Evolutionary conservation across 1,140 invertebrate genomes (phyloP).

Genomic region (Drosophila equinoxialis): DNA sequence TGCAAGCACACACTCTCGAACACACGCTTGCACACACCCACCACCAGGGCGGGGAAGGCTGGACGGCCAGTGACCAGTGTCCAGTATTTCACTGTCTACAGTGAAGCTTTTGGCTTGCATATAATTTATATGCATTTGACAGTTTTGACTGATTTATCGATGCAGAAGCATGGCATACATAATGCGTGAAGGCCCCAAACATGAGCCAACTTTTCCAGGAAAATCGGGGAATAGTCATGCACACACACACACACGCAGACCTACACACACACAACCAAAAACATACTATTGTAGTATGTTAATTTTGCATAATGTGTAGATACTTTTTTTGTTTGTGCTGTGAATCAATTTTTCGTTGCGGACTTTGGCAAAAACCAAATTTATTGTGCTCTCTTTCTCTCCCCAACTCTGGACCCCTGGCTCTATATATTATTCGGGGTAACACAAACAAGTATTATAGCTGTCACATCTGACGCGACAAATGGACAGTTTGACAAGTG

Average conservation of each 20-base stretch:
- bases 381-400: conserved; percentile 9
- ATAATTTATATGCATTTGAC: conserved; percentile 82
- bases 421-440: background rate
- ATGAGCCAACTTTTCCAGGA: conserved; percentile 65
- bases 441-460: conserved; percentile 15
- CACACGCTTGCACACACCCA: conserved; percentile 8
- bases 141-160: conserved; percentile 81
- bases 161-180: conserved; percentile 78
- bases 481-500: conserved; percentile 49
- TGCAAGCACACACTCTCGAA: background rate
- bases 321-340: conserved; percentile 20
- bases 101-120: conserved; percentile 65
- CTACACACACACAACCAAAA: conserved; percentile 4
- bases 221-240: conserved; percentile 73
- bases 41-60: background rate
- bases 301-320: conserved; percentile 70
- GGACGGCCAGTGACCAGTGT: conserved; percentile 41
- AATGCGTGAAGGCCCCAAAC: conserved; percentile 61
- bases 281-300: conserved; percentile 29
- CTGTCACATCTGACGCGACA: conserved; percentile 32
- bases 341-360: conserved; percentile 29
- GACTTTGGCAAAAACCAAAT: conserved; percentile 14
- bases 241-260: conserved; percentile 32
- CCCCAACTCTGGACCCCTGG: too few relatives aligned
- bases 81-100: conserved; percentile 34